Evolutionary conservation across 1,140 invertebrate genomes (phyloP).

Genomic region (Grapholita molesta): DNA sequence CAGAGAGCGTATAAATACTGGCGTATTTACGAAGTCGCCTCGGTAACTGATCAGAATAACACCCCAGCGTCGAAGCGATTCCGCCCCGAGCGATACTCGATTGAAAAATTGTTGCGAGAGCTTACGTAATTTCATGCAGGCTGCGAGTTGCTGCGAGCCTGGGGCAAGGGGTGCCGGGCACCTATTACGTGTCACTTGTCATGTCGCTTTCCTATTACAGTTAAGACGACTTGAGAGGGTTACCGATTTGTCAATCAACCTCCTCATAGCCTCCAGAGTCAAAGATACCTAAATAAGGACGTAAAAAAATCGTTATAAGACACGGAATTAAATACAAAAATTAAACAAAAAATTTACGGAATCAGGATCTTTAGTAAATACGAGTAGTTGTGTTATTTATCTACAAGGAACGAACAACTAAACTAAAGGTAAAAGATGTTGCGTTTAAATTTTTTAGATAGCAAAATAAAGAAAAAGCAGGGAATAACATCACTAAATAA

Average conservation of each 20-base stretch:
- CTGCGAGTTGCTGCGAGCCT: slow-evolving; percentile 32
- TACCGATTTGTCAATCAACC: background rate
- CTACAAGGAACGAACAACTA: too few species aligned
- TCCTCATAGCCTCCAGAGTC: background rate
- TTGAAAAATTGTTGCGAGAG: slow-evolving; percentile 62
- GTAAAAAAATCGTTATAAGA: too few species aligned
- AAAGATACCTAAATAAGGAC: too few species aligned
- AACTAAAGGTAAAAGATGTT: too few species aligned
- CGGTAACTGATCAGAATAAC: background rate
- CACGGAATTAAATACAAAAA: too few species aligned
- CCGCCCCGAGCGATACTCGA: slow-evolving; percentile 46
- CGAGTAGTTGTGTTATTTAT: too few species aligned
- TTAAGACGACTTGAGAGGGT: background rate
- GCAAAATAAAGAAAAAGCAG: too few species aligned
- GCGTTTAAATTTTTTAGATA: too few species aligned
- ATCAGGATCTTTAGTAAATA: too few species aligned
- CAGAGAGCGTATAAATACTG: background rate
- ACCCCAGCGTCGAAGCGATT: slow-evolving; percentile 26
- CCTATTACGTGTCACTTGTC: slow-evolving; percentile 7
- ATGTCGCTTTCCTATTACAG: slow-evolving; percentile 1
- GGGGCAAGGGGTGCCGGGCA: slow-evolving; percentile 18
- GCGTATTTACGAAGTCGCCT: background rate
- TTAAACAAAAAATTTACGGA: too few species aligned
- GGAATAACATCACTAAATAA: too few species aligned
- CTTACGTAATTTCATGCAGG: slow-evolving; percentile 53